phyloP scores from a whole-genome alignment of 1,140 invertebrate species.

The Drosophila pectinifera region DNA sequence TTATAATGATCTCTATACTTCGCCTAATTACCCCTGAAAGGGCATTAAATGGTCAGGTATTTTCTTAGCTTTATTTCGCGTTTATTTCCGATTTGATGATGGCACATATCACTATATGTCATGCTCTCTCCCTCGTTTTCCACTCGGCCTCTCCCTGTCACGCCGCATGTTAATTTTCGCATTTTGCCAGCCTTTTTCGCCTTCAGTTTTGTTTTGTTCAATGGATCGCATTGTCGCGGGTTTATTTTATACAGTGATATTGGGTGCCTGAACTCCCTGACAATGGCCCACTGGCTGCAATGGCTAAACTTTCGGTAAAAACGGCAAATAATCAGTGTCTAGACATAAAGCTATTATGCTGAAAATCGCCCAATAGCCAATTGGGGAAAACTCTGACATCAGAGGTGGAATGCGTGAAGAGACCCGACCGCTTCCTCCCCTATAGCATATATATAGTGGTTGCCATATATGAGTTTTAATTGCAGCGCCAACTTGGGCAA shows the following conservation, averaged over 20 bases:
- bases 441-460: background rate
- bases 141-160: background rate
- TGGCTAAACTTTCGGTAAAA: slow-evolving; percentile 71
- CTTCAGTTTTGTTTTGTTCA: slow-evolving; percentile 66
- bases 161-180: slow-evolving; percentile 39
- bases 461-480: slow-evolving; percentile 78
- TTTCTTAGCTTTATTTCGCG: slow-evolving; percentile 26
- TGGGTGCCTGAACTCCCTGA: slow-evolving; percentile 42
- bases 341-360: slow-evolving; percentile 39
- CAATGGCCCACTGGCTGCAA: slow-evolving; percentile 71
- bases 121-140: slow-evolving; percentile 20
- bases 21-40: slow-evolving; percentile 28
- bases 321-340: slow-evolving; percentile 39
- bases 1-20: background rate
- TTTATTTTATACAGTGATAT: slow-evolving; percentile 44
- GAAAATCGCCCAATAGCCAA: slow-evolving; percentile 8
- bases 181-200: slow-evolving; percentile 17
- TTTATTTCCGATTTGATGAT: slow-evolving; percentile 63
- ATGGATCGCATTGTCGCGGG: slow-evolving; percentile 55
- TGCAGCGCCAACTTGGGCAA: slow-evolving; percentile 78
- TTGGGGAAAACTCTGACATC: slow-evolving; percentile 26
- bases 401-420: slow-evolving; percentile 47
- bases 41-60: slow-evolving; percentile 32
- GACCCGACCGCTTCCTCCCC: background rate
- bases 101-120: slow-evolving; percentile 50